Conservation (phyloP, 2,797 vertebrate species). For the Glyptemys insculpta region DNA sequence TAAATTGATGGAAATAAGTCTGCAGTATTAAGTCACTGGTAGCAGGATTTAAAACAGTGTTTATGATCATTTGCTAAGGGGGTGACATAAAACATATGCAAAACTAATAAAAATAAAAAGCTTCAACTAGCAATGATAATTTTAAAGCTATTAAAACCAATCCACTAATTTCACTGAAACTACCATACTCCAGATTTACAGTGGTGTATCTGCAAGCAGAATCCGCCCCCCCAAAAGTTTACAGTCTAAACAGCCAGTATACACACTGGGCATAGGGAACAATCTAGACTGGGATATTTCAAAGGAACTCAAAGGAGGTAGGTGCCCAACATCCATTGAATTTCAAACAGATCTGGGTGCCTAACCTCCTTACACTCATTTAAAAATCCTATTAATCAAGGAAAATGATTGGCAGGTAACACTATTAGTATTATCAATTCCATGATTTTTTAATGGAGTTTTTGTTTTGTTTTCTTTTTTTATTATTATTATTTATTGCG, state of each 20-base stretch:
- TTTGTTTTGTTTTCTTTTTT: accelerated
- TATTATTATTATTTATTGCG: background rate
- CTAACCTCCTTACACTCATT: background rate
- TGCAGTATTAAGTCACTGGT: slow-evolving; percentile 61
- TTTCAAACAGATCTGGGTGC: background rate
- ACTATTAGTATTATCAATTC: background rate
- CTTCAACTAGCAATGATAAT: background rate
- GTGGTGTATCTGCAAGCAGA: background rate
- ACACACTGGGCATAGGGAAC: accelerated
- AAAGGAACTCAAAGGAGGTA: background rate
- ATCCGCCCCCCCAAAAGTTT: background rate
- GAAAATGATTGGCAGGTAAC: background rate
- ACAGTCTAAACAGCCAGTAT: background rate
- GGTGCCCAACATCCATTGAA: background rate
- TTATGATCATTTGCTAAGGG: slow-evolving; percentile 59
- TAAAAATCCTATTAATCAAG: background rate
- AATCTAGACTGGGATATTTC: background rate
- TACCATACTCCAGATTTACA: background rate
- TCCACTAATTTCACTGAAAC: slow-evolving; percentile 33
- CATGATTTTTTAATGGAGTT: background rate
- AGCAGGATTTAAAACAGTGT: slow-evolving; percentile 60
- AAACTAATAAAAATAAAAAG: slow-evolving; percentile 60
- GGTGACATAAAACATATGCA: slow-evolving; percentile 61
- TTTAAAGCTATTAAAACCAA: slow-evolving; percentile 19
- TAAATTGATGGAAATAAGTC: slow-evolving; percentile 73